A percentile compares a stretch with the other conserved stretches of the same genome.
Conservation (phyloP, 2,797 vertebrate species). For the Darevskia mixta region DNA sequence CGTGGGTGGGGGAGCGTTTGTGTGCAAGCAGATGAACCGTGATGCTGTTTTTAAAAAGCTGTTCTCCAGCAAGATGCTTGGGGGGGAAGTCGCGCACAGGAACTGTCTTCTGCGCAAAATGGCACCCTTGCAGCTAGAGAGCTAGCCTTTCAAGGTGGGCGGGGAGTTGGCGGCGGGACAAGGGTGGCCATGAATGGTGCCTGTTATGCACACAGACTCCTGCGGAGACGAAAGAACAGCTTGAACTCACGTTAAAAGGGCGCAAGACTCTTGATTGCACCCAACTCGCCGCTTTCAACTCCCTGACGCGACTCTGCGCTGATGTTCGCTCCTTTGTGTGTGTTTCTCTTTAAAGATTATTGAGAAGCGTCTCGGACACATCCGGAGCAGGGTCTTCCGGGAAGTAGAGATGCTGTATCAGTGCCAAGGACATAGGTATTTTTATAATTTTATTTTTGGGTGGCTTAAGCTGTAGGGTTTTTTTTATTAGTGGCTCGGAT, state of each 20-base stretch:
- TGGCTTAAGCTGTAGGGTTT: no score
- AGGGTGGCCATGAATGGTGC: no score
- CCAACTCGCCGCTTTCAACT: background rate
- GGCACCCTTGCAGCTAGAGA: background rate
- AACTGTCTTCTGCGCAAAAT: background rate
- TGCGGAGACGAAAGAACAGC: background rate
- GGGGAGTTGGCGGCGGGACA: no score
- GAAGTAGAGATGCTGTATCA: conserved; percentile 99
- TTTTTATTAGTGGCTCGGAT: background rate
- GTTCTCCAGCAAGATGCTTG: background rate
- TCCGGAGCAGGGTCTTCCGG: conserved; percentile 93
- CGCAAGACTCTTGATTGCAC: background rate
- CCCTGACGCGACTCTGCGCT: fast-evolving
- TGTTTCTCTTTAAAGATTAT: conserved; percentile 86
- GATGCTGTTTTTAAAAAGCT: background rate
- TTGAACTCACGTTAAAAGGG: background rate
- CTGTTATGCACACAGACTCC: no score
- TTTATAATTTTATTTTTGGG: fast-evolving
- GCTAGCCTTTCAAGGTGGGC: no score
- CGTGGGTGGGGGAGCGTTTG: background rate
- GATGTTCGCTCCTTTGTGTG: background rate
- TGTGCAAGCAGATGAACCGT: background rate
- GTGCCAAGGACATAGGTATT: conserved; percentile 96
- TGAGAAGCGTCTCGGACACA: conserved; percentile 94
- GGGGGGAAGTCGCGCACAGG: no score